These are phyloP conservation scores for Maniola jurtina DNA, from an alignment of 1,140 invertebrate genomes.

Conservation along the genomic window DNA sequence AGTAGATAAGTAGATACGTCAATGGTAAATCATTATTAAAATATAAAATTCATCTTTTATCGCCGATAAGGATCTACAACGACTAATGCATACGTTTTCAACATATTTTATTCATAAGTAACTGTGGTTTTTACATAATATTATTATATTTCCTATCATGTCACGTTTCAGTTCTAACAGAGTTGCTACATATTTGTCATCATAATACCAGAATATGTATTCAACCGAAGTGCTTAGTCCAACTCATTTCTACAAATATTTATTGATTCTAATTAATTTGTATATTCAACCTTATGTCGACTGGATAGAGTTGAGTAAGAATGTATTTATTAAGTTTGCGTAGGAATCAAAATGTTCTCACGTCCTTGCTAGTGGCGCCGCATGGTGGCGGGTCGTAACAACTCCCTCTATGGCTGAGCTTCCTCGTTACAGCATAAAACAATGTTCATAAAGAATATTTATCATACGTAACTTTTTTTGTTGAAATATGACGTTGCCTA, in stretches of 20 bases:
- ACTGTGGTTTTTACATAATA: conserved; percentile 23
- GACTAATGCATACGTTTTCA: neutral
- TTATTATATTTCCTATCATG: conserved; percentile 36
- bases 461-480: conserved; percentile 22
- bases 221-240: conserved; percentile 52
- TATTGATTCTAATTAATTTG: neutral
- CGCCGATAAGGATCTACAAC: neutral
- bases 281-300: conserved; percentile 39
- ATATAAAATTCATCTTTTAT: too few relatives aligned
- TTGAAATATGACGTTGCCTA: conserved; percentile 10
- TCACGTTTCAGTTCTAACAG: conserved; percentile 37
- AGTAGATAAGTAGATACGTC: too few relatives aligned
- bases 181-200: conserved; percentile 57
- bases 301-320: conserved; percentile 27
- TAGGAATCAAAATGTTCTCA: conserved; percentile 50
- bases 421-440: conserved; percentile 30
- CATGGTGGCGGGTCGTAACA: conserved; percentile 41
- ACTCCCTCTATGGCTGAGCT: conserved; percentile 35
- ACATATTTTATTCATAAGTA: conserved; percentile 32
- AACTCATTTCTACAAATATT: conserved; percentile 28
- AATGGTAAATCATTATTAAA: too few relatives aligned
- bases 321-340: conserved; percentile 28
- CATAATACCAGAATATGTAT: conserved; percentile 69
- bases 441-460: conserved; percentile 26
- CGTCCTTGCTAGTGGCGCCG: conserved; percentile 52